Base-by-base conservation (phyloP, 2,888 invertebrate genomes). In the Chalcis sispes region DNA sequence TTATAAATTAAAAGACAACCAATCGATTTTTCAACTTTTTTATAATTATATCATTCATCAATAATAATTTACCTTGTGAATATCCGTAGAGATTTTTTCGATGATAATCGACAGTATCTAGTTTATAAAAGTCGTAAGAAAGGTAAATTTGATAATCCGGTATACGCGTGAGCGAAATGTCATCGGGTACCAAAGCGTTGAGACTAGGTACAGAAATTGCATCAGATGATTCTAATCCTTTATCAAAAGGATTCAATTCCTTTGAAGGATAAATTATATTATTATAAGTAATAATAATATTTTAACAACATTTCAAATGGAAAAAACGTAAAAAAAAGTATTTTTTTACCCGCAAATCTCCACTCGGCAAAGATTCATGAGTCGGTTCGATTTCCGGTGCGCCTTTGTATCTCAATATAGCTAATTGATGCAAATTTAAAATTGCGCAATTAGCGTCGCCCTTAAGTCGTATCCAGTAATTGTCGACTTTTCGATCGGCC, bases 51-150 rank as follows among this genome's bases (percentile, higher is more conserved):
- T n/a, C n/a, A n/a, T n/a, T n/a, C n/a, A n/a, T n/a, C n/a, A n/a
- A 42, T 42, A 13, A 13, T 42, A 42, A 58, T 32, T 10, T 58
- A 56, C 64, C 56, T 64, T 65, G 25, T 4, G n/a, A 36, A 18
- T 36, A 65, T 32, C 58, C 65, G 5, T 72, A 65, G 13, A 72
- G 36, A 27, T 58, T 36, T 1, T 32, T 29, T 4, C 58, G 72
- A 64, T 72, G 56, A 56, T 72, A 50, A 46, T 65, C 58, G 2
- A n/a, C n/a, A 13, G 56, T 48, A 18, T 72, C 65, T 15, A 72
- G 5, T 5, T 42, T 13, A 13, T 27, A 56, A 1, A 27, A 58
- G 25, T 72, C 65, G 15, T 36, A 48, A 8, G 64, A 7, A 5
- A 72, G 20, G 58, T 48, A 72, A n/a, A 72, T 25, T 8, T 48